These are phyloP conservation scores for Sarcophaga variegata DNA, from an alignment of 2,888 invertebrate genomes.

Conservation along the genomic window DNA sequence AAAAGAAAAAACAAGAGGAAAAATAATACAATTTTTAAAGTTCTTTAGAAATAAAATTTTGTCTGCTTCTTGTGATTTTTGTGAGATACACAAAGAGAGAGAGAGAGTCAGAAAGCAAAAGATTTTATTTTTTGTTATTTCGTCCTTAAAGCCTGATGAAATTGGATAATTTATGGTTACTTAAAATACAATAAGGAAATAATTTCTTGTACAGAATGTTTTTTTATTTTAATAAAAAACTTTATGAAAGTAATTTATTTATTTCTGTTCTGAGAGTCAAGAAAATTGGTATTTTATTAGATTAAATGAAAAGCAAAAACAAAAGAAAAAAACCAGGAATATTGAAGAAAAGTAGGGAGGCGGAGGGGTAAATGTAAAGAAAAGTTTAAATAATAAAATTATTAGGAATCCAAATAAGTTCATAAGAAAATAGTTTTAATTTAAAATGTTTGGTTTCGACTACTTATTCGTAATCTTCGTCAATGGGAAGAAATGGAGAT, in stretches of 20 bases:
- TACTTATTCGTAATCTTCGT: no score
- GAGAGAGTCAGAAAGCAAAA: no score
- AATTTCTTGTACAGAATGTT: constrained; percentile 29
- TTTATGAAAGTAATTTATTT: constrained; percentile 61
- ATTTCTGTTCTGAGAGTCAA: constrained; percentile 23
- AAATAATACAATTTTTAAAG: no score
- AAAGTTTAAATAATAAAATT: constrained; percentile 7
- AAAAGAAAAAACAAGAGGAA: no score
- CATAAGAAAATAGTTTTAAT: no score
- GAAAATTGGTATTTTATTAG: constrained; percentile 64
- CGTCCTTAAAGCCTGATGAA: constrained; percentile 26
- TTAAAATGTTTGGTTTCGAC: no score
- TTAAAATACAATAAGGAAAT: constrained; percentile 65
- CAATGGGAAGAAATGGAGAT: no score
- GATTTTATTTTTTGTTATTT: not conserved
- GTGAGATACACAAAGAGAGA: no score
- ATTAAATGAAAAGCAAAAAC: constrained; percentile 27
- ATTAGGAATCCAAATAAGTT: no score
- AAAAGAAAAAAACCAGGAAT: not conserved
- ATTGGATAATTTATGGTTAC: constrained; percentile 64
- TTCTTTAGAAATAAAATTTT: no score
- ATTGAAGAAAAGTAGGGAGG: no score
- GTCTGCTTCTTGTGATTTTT: no score
- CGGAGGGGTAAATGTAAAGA: not conserved
- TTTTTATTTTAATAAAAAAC: constrained; percentile 7